phyloP scores from a whole-genome alignment of 2,888 invertebrate genomes.

The Ecdyonurus torrentis region DNA sequence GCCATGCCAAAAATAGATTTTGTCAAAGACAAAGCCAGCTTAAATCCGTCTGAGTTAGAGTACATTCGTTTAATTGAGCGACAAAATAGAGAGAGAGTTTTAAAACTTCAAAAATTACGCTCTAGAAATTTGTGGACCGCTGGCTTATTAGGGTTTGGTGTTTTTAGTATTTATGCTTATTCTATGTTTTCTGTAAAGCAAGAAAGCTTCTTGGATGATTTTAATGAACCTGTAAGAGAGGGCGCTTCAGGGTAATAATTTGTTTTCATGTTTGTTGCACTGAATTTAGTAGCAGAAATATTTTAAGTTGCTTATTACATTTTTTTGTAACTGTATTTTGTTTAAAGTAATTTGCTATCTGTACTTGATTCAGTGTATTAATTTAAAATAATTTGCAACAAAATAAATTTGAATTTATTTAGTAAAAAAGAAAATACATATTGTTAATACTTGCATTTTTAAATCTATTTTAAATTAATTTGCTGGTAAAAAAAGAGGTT shows the following conservation, averaged over 20 bases:
- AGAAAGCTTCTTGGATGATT: slow-evolving; percentile 86
- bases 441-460: too few species aligned
- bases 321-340: slow-evolving; percentile 13
- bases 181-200: slow-evolving; percentile 76
- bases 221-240: slow-evolving; percentile 49
- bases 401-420: too few species aligned
- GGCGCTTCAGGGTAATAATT: not conserved
- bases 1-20: slow-evolving; percentile 38
- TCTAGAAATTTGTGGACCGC: slow-evolving; percentile 52
- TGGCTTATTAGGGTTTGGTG: slow-evolving; percentile 42
- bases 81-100: slow-evolving; percentile 55
- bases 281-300: not conserved
- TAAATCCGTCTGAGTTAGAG: slow-evolving; percentile 41
- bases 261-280: not conserved
- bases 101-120: slow-evolving; percentile 40
- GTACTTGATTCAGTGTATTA: too few species aligned
- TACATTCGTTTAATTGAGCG: slow-evolving; percentile 66
- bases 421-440: too few species aligned
- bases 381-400: too few species aligned
- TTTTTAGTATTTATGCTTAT: slow-evolving; percentile 66
- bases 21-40: slow-evolving; percentile 24
- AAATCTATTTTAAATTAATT: too few species aligned
- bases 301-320: not conserved
- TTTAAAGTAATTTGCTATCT: too few species aligned
- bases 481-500: too few species aligned